Evolutionary conservation across 2,888 invertebrate genomes (phyloP).

Genomic region (Masnerella sp.): DNA sequence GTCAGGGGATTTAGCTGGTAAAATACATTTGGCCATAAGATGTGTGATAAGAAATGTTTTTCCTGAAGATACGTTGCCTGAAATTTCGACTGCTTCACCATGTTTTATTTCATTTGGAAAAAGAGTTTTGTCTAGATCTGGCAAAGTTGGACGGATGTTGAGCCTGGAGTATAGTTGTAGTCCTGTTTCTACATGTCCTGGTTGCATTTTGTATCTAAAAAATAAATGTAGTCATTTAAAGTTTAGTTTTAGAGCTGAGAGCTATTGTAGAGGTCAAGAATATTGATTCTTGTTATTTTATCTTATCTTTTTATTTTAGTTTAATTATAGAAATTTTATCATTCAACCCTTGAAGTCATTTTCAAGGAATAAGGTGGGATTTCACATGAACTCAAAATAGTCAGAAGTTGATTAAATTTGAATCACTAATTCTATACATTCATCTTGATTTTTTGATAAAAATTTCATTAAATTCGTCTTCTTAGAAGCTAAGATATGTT

Average conservation of each 20-base stretch:
- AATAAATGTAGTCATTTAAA: neutral
- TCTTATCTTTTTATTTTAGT: too few relatives aligned
- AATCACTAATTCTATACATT: too few relatives aligned
- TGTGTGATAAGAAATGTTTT: constrained; percentile 78
- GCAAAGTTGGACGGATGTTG: constrained; percentile 75
- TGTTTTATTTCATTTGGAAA: constrained; percentile 76
- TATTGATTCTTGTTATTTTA: too few relatives aligned
- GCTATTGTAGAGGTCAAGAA: too few relatives aligned
- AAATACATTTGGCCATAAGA: constrained; percentile 77
- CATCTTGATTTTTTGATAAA: too few relatives aligned
- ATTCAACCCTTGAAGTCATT: too few relatives aligned
- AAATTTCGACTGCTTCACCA: constrained; percentile 78
- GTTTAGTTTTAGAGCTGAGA: neutral
- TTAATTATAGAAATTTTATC: too few relatives aligned
- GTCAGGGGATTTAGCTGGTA: constrained; percentile 72
- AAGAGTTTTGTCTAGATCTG: constrained; percentile 78
- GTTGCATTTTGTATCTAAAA: constrained; percentile 34
- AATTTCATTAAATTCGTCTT: too few relatives aligned
- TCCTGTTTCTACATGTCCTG: constrained; percentile 78
- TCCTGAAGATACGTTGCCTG: constrained; percentile 77
- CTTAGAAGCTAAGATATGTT: too few relatives aligned
- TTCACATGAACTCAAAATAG: too few relatives aligned
- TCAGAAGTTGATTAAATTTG: too few relatives aligned
- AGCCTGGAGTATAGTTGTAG: constrained; percentile 80
- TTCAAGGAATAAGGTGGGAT: too few relatives aligned